Evolutionary conservation across 2,113 vertebrate genomes (phyloP).

Genomic region (Crotalus viridis): DNA sequence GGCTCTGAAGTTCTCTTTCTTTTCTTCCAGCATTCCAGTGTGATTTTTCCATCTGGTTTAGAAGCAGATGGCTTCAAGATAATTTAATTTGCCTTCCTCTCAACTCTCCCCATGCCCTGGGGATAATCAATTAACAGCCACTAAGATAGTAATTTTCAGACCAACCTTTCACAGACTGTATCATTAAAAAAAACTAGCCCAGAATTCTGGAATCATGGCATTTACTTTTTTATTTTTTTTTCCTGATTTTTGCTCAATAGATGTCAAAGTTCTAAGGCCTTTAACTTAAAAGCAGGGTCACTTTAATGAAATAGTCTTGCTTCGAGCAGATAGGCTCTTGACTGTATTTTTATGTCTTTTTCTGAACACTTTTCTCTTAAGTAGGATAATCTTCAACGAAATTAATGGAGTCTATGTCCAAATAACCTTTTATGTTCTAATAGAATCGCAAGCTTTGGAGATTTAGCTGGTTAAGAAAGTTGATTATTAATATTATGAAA

Average conservation of each 20-base stretch:
- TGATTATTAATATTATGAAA: not conserved
- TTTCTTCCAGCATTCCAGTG: not conserved
- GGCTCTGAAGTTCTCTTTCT: not conserved
- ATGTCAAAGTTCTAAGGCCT: not conserved
- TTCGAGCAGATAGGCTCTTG: not conserved
- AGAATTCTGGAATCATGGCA: not conserved
- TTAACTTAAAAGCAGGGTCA: not conserved
- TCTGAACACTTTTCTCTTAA: not conserved
- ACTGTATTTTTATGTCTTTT: not conserved
- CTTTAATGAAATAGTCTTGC: not conserved
- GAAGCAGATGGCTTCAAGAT: not conserved
- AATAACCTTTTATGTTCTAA: not conserved
- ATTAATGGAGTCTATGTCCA: not conserved
- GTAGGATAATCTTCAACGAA: not conserved
- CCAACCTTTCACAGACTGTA: not conserved
- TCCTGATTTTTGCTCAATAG: not conserved
- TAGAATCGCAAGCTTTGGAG: not conserved
- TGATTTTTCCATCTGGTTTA: not conserved
- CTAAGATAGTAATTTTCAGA: not conserved
- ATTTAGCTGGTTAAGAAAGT: not conserved
- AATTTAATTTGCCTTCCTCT: not conserved
- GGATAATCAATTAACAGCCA: not conserved
- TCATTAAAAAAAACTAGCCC: not conserved
- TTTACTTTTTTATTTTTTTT: not conserved
- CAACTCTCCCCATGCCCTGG: not conserved